phyloP scores from a whole-genome alignment of 2,797 vertebrate species.

The Xenops minutus region DNA sequence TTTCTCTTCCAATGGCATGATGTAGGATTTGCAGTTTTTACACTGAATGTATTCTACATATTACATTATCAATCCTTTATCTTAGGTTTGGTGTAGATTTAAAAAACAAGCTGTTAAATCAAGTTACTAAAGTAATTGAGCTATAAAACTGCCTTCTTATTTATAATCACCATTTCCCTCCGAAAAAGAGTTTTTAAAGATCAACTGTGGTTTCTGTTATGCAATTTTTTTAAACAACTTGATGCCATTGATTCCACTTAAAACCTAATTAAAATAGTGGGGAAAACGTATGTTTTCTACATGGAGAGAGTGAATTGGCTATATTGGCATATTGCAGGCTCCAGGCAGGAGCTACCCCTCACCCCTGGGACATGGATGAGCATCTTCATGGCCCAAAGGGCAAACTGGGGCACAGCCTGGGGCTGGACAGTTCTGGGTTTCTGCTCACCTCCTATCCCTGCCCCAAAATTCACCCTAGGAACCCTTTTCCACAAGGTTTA shows the following conservation, averaged over 20 bases:
- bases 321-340: neutral
- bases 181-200: constrained; percentile 61
- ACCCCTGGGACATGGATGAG: neutral
- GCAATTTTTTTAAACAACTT: constrained; percentile 48
- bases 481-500: neutral
- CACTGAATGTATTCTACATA: constrained; percentile 73
- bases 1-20: constrained; percentile 64
- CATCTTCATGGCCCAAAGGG: neutral
- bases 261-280: constrained; percentile 36
- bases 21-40: constrained; percentile 69
- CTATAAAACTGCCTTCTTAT: constrained; percentile 72
- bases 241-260: neutral
- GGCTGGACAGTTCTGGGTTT: neutral
- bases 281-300: neutral
- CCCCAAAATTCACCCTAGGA: neutral
- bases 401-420: neutral
- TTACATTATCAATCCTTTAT: constrained; percentile 74
- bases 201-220: constrained; percentile 54
- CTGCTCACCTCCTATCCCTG: neutral
- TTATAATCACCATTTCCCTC: constrained; percentile 63
- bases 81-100: constrained; percentile 68
- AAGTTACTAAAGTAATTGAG: constrained; percentile 75
- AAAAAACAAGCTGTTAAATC: constrained; percentile 73
- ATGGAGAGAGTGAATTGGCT: neutral
- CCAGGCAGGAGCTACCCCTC: neutral